Percentiles rank a stretch among this genome's conserved stretches.
These are phyloP conservation scores for Notoglanidium macrostoma DNA, from an alignment of 2,797 vertebrate genomes.

Conservation along the genomic window DNA sequence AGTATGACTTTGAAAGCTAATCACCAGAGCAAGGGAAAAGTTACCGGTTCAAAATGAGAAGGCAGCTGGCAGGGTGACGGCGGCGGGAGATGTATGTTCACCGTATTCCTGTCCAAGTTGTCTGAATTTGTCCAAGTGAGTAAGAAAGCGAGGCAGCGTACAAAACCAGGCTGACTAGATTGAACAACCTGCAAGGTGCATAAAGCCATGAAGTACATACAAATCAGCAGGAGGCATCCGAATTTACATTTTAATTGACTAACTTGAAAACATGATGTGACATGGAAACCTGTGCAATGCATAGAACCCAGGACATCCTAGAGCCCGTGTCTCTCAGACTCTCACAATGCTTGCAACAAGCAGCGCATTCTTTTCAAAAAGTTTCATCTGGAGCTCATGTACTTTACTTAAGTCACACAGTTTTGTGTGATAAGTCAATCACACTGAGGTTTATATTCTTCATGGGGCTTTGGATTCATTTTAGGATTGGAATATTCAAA, in stretches of 20 bases:
- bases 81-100: neutral
- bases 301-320: slow-evolving; percentile 24
- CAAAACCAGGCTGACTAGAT: slow-evolving; percentile 18
- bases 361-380: neutral
- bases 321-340: neutral
- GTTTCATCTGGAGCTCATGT: slow-evolving; percentile 1
- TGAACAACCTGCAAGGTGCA: slow-evolving; percentile 25
- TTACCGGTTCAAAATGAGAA: slow-evolving; percentile 3
- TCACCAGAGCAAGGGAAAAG: neutral
- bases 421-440: neutral
- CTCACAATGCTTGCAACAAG: neutral
- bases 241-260: slow-evolving; percentile 44
- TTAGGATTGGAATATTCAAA: neutral
- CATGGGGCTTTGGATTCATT: slow-evolving; percentile 7
- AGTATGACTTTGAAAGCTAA: slow-evolving; percentile 18
- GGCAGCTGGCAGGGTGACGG: neutral
- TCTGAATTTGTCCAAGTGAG: slow-evolving; percentile 12
- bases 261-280: slow-evolving; percentile 32
- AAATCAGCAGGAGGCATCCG: slow-evolving; percentile 20
- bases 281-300: slow-evolving; percentile 20
- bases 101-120: slow-evolving; percentile 11
- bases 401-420: neutral
- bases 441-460: neutral
- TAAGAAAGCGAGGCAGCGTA: slow-evolving; percentile 22
- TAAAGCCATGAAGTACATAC: slow-evolving; percentile 28